Percentiles rank a stretch among this genome's conserved stretches.
Conservation (phyloP, 92 coral and sea anemone species). For the Meandrina meandrites region DNA sequence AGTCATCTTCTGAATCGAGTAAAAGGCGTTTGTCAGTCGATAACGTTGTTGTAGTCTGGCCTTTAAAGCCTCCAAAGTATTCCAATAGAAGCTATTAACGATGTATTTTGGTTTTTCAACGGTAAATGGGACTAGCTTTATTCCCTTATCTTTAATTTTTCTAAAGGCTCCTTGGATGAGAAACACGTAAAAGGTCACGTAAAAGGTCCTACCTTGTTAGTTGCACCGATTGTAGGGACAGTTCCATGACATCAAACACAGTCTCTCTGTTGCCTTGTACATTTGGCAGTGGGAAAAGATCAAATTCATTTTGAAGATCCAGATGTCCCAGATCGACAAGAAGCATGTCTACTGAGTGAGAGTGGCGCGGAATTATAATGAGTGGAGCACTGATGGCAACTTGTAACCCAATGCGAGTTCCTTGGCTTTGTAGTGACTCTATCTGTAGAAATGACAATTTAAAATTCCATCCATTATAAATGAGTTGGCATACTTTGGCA, state of each 20-base stretch:
- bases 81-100: no score
- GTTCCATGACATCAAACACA: conserved; percentile 84
- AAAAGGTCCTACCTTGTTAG: conserved; percentile 74
- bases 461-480: neutral
- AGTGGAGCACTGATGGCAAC: conserved; percentile 87
- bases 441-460: conserved; percentile 50
- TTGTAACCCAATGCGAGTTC: conserved; percentile 76
- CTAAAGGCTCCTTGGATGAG: no score
- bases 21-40: no score
- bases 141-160: no score
- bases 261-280: conserved; percentile 43
- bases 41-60: no score
- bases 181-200: neutral
- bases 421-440: conserved; percentile 79
- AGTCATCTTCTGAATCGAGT: no score
- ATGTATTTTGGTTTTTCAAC: no score
- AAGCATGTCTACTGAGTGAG: conserved; percentile 85
- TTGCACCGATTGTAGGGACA: conserved; percentile 90
- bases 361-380: conserved; percentile 88
- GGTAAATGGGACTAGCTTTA: neutral
- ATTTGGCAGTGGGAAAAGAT: conserved; percentile 40
- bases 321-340: conserved; percentile 93
- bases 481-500: neutral
- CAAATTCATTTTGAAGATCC: conserved; percentile 84
- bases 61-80: no score